Base-by-base conservation (phyloP, 2,888 invertebrate species). In the Augiades crinisus region DNA sequence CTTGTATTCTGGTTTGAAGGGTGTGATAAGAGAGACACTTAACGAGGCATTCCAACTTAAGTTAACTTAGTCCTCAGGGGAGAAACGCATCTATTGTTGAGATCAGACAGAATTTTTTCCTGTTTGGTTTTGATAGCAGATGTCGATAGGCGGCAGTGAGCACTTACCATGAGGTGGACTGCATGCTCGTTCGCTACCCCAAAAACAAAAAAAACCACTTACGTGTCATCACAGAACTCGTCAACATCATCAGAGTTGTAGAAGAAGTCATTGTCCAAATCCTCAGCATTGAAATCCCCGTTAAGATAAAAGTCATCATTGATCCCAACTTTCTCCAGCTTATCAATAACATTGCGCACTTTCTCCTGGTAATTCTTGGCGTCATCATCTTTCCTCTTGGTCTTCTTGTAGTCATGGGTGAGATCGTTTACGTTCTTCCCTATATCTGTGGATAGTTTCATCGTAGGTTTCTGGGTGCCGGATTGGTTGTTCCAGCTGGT, bases 341-440 rank as follows among this genome's bases (percentile, higher is more conserved):
- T 81, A 10, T 87, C 83, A 1, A 88, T 87, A 0, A 84, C 82
- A 45, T 81, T 77, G 46, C 80, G 83, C 0, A 78, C 78, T 0
- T 64, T 63, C 2, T 55, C 54, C 1, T 40, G 46, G n/a, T 47
- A 47, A 4, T 40, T 51, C 0, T 10, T 5, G 3, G 33, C 47
- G 2, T n/a, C 50, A 50, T 63, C 63, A 30, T 66, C 60, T 64
- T 66, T 63, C 53, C 62, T 58, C 27, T 60, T 65, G 0, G 56
- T 51, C 31, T 54, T 60, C 16, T 65, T 70, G 4, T 60, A 69
- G 14, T 67, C 64, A 0, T 61, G 68, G 0, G 40, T 43, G 7
- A 88, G 57, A 52, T 84, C 71, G 30, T 88, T 88, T 0, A 87
- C 88, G 37, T 87, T 87, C 37, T 85, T 85, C 0, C 87, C 88